A percentile compares a stretch with the other conserved stretches of the same genome.
These are phyloP conservation scores for Anas georgica DNA, from an alignment of 2,797 vertebrate species.

Conservation along the genomic window DNA sequence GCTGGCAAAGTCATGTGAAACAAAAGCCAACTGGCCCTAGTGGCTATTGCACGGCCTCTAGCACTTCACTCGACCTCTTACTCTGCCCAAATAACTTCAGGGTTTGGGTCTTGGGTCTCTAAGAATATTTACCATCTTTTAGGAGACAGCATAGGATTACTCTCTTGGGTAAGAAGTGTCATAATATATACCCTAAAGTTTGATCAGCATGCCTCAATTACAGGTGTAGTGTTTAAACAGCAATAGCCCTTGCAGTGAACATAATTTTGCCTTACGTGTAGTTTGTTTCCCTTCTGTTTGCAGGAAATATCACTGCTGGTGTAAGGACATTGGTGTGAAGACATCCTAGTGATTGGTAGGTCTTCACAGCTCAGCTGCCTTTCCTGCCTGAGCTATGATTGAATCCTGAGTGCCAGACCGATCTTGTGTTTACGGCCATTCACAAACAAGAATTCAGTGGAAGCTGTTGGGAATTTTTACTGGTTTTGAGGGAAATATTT, in stretches of 20 bases:
- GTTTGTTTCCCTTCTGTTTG: not conserved
- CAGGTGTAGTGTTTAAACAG: not conserved
- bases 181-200: rapidly evolving
- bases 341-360: not conserved
- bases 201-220: not conserved
- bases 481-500: not conserved
- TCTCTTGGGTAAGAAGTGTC: not conserved
- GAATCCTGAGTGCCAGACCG: not conserved
- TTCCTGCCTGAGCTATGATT: not conserved
- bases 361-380: not conserved
- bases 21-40: not conserved
- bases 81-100: not conserved
- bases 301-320: not conserved
- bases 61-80: not conserved
- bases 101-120: not conserved
- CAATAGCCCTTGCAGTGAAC: not conserved
- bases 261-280: not conserved
- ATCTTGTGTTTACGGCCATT: not conserved
- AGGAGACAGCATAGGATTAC: not conserved
- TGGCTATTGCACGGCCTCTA: not conserved
- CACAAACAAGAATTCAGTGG: not conserved
- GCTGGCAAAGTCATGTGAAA: not conserved
- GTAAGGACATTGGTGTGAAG: not conserved
- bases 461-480: not conserved
- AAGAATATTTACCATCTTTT: not conserved